Evolutionary conservation across 1,140 invertebrate species (phyloP), one percentile per base, ranked within the genome.

Genomic region (Leptoteleia sp.): DNA sequence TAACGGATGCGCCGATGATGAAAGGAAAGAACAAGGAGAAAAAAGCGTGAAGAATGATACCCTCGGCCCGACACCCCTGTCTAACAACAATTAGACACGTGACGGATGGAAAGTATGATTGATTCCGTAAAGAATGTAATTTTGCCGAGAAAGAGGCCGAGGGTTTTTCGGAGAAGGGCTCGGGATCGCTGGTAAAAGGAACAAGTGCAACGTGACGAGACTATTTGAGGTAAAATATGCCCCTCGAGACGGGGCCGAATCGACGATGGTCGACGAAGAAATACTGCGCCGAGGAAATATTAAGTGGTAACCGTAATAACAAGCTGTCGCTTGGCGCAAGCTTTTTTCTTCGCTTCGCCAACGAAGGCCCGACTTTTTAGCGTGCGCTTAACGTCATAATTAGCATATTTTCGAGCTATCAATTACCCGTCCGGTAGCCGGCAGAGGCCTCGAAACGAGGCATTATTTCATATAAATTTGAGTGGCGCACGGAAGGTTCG

Each of bases 231-330:
- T n/a, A n/a, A n/a, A n/a, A n/a, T n/a, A n/a, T n/a, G n/a, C n/a
- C n/a, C n/a, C n/a, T 27, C 5, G 3, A 7, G 7, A 29, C 27
- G 4, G 27, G 6, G 11, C 15, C 22, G 29, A 31, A 45, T 35
- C 3, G 27, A 16, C 1, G 33, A 61, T 16, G 29, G 22, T 6
- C 22, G 22, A 25, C n/a, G n/a, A 31, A 52, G 12, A 48, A 48
- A 67, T 47, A 55, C 35, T 48, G 35, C 37, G 50, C 37, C 29
- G 48, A 68, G 33, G 17, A 67, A 70, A 48, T 59, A 42, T 57
- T 47, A 57, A 48, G 43, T 59, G 4, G 42, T 50, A 57, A 48
- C 38, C 33, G 31, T 70, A 70, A 59, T 70, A 70, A 70, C 35
- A 50, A 50, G 65, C 54, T 43, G 54, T 55, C 50, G 42, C 42